These are phyloP conservation scores for Amorpha juglandis DNA, from an alignment of 2,888 invertebrate species.

Conservation along the genomic window DNA sequence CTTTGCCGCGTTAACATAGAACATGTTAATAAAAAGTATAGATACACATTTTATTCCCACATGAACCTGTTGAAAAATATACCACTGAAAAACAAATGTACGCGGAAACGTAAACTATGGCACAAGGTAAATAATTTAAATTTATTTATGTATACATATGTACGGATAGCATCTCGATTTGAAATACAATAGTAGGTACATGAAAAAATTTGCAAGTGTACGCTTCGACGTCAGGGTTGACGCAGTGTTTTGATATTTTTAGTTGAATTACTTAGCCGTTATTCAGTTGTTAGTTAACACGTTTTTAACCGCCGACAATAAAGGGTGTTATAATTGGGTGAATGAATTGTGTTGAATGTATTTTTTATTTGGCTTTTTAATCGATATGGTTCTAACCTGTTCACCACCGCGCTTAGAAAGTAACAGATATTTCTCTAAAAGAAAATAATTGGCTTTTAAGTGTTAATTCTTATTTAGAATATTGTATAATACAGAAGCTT, in stretches of 20 bases:
- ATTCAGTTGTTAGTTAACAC: background rate
- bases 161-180: constrained; percentile 5
- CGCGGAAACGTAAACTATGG: constrained; percentile 7
- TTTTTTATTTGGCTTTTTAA: no score
- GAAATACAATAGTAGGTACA: constrained; percentile 21
- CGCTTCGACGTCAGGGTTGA: background rate
- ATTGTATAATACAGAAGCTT: no score
- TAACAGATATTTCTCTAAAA: no score
- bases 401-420: no score
- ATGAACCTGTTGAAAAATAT: constrained; percentile 4
- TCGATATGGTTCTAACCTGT: no score
- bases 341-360: no score
- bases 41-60: background rate
- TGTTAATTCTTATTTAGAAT: no score
- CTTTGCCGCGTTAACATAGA: no score
- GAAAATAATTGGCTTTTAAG: no score
- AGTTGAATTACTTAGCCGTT: background rate
- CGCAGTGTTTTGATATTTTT: background rate
- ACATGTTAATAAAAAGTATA: no score
- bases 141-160: constrained; percentile 14
- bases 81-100: background rate
- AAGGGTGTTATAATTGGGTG: no score
- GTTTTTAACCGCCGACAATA: background rate
- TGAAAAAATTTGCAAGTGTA: constrained; percentile 22
- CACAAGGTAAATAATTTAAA: background rate